Evolutionary conservation across 2,113 vertebrate species (phyloP).

Genomic region (Archilochus colubris): DNA sequence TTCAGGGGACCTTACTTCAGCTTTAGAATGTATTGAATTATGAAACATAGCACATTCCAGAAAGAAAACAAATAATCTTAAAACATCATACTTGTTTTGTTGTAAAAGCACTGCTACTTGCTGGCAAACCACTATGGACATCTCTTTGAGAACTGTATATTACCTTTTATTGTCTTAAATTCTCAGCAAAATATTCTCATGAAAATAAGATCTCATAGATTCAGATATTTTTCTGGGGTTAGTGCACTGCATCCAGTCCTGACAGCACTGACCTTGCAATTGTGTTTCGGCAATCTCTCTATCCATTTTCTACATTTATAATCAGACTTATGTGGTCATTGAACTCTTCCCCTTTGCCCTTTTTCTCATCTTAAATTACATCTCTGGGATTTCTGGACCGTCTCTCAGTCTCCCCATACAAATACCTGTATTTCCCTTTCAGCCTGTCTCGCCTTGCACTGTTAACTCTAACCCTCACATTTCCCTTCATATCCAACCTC

Average conservation of each 20-base stretch:
- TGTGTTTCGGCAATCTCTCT: background rate
- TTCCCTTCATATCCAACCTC: background rate
- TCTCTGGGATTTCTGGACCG: background rate
- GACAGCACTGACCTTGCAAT: background rate
- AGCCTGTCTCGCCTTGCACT: background rate
- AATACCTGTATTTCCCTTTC: background rate
- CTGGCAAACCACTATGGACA: background rate
- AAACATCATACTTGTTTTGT: background rate
- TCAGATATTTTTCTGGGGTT: background rate
- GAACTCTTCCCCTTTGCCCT: background rate
- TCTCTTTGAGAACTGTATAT: background rate
- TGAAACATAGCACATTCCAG: background rate
- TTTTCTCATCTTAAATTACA: background rate
- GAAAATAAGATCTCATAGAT: background rate
- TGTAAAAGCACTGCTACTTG: background rate
- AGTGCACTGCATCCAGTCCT: background rate
- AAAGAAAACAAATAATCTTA: background rate
- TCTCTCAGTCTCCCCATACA: background rate
- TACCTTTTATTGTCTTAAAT: background rate
- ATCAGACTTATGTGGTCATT: accelerated
- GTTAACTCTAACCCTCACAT: background rate
- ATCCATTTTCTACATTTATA: background rate
- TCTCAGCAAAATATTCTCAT: background rate
- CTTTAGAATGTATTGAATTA: background rate
- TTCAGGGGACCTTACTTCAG: background rate